Percentiles rank a stretch among this genome's conserved stretches.
These are phyloP conservation scores for Yponomeuta cagnagella DNA, from an alignment of 2,888 invertebrate genomes.

Conservation along the genomic window DNA sequence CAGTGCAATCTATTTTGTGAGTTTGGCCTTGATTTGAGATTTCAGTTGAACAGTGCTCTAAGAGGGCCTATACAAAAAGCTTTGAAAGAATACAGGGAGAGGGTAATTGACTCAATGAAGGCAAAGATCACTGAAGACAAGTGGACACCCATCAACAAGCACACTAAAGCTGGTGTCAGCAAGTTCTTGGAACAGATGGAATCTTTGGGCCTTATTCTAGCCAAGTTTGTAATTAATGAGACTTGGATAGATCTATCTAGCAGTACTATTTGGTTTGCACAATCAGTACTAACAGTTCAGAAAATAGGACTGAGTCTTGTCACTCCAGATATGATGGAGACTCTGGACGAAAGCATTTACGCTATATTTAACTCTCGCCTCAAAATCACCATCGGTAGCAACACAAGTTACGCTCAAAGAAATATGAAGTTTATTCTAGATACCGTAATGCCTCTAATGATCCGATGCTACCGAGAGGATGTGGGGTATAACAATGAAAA, in stretches of 20 bases:
- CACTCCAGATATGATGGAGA: slow-evolving; percentile 83
- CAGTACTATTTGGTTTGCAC: slow-evolving; percentile 88
- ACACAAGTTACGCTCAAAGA: slow-evolving; percentile 71
- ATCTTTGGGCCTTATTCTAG: slow-evolving; percentile 80
- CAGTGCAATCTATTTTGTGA: slow-evolving; percentile 79
- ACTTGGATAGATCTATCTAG: slow-evolving; percentile 85
- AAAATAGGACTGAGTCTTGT: slow-evolving; percentile 85
- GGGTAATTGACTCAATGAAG: slow-evolving; percentile 88
- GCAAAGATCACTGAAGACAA: slow-evolving; percentile 85
- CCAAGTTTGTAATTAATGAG: slow-evolving; percentile 77
- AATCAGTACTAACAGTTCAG: slow-evolving; percentile 82
- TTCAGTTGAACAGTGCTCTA: slow-evolving; percentile 91
- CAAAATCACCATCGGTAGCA: slow-evolving; percentile 65
- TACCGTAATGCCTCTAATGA: slow-evolving; percentile 78
- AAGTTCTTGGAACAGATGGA: slow-evolving; percentile 83
- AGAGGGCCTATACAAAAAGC: slow-evolving; percentile 85
- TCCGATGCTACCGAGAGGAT: slow-evolving; percentile 77
- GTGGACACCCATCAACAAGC: slow-evolving; percentile 89
- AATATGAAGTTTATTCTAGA: slow-evolving; percentile 83
- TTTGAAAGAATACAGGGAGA: slow-evolving; percentile 86
- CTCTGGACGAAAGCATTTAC: slow-evolving; percentile 82
- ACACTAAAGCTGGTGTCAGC: slow-evolving; percentile 80
- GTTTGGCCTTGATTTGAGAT: slow-evolving; percentile 92
- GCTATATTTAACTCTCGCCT: slow-evolving; percentile 86
- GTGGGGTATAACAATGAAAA: slow-evolving; percentile 76